Evolutionary conservation across 2,888 invertebrate species (phyloP).

Genomic region (Epirrita christyi): DNA sequence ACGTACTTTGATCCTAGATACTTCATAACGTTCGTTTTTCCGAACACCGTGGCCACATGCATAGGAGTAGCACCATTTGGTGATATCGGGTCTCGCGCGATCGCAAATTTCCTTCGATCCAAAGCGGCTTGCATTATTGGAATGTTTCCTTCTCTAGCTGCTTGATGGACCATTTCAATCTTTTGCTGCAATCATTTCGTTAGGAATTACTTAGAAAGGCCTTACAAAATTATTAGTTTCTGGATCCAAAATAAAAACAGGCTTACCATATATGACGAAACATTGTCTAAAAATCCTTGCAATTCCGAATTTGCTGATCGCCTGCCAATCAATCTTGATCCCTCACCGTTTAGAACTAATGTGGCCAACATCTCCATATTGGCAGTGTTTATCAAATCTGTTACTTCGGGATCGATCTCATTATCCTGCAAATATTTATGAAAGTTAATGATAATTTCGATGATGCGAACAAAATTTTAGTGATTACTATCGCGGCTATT

Average conservation of each 20-base stretch:
- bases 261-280: slow-evolving; percentile 93
- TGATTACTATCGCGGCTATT: slow-evolving; percentile 62
- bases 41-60: slow-evolving; percentile 94
- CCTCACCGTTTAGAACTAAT: slow-evolving; percentile 95
- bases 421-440: slow-evolving; percentile 63
- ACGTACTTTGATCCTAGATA: slow-evolving; percentile 82
- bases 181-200: slow-evolving; percentile 86
- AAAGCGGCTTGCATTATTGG: slow-evolving; percentile 93
- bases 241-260: background rate
- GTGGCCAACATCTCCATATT: slow-evolving; percentile 96
- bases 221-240: background rate
- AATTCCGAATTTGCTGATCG: slow-evolving; percentile 90
- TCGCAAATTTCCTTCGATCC: slow-evolving; percentile 95
- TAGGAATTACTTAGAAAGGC: background rate
- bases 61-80: slow-evolving; percentile 93
- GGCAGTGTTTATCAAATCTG: slow-evolving; percentile 87
- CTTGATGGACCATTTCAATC: slow-evolving; percentile 94
- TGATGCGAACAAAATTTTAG: slow-evolving; percentile 2
- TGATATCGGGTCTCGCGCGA: slow-evolving; percentile 93
- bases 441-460: background rate
- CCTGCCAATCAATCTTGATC: slow-evolving; percentile 89
- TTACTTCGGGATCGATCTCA: slow-evolving; percentile 87
- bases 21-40: slow-evolving; percentile 91
- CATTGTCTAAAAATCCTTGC: slow-evolving; percentile 94
- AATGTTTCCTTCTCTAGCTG: slow-evolving; percentile 93